Conservation (phyloP, 1,140 invertebrate genomes). For the Centruroides sculpturatus region DNA sequence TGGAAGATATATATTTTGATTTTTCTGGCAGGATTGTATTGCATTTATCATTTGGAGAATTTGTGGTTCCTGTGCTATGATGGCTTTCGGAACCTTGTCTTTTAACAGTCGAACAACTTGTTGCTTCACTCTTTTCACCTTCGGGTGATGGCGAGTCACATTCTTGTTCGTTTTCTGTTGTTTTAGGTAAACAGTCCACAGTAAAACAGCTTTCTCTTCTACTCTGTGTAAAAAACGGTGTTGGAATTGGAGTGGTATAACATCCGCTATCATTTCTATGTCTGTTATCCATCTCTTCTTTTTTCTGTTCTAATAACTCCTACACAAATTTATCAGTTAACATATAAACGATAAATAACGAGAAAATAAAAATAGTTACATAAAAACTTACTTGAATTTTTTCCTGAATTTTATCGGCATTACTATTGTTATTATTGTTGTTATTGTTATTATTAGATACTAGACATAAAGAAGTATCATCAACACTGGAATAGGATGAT, state of each 20-base stretch:
- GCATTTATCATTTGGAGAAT: not conserved
- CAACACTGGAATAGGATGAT: no score
- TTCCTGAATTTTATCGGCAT: conserved; percentile 13
- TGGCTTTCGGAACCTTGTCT: not conserved
- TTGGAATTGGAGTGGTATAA: conserved; percentile 8
- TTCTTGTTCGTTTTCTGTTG: conserved; percentile 6
- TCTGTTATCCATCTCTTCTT: not conserved
- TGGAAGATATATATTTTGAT: no score
- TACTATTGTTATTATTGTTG: no score
- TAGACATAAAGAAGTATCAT: no score
- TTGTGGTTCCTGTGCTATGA: not conserved
- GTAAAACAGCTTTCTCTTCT: not conserved
- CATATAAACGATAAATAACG: no score
- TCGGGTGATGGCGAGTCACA: not conserved
- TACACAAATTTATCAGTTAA: no score
- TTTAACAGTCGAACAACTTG: conserved; percentile 7
- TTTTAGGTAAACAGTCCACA: no score
- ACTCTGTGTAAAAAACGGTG: not conserved
- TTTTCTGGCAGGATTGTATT: no score
- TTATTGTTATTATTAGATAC: no score
- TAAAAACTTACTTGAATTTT: conserved; percentile 2
- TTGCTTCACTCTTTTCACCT: conserved; percentile 6
- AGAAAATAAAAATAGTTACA: no score
- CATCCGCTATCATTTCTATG: conserved; percentile 12
- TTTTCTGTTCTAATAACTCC: no score